Conservation (phyloP, 2,797 vertebrate genomes). For the Agapornis canus region DNA sequence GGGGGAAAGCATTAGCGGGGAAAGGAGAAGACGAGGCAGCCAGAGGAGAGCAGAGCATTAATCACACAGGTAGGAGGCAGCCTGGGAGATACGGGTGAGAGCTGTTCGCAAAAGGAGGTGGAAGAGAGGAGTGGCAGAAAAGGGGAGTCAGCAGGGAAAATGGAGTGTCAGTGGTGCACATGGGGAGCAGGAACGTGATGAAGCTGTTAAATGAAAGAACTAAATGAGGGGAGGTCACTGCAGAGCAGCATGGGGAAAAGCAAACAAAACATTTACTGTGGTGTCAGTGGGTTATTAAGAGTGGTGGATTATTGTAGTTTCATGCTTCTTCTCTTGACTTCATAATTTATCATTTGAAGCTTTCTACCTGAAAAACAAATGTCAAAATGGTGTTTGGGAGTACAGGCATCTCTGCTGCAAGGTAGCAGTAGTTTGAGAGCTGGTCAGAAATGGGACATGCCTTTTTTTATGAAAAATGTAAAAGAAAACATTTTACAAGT, state of each 20-base stretch:
- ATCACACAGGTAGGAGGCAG: not conserved
- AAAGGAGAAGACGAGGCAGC: not conserved
- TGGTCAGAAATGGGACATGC: not conserved
- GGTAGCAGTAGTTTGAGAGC: not conserved
- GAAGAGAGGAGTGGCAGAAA: not conserved
- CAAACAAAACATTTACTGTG: accelerated
- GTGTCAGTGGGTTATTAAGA: not conserved
- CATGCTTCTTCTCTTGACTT: not conserved
- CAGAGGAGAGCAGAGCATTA: not conserved
- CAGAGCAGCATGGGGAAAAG: not conserved
- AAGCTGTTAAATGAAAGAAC: not conserved
- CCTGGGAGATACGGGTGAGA: not conserved
- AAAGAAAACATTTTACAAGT: not conserved
- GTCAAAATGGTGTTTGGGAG: not conserved
- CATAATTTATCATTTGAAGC: not conserved
- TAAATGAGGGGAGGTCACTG: not conserved
- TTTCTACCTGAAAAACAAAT: not conserved
- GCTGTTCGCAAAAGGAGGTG: not conserved
- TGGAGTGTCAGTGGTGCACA: not conserved
- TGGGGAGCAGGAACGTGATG: not conserved
- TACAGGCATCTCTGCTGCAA: not conserved
- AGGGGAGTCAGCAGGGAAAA: not conserved
- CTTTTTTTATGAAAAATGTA: not conserved
- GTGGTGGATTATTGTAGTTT: not conserved
- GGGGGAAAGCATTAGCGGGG: not conserved